Percentiles rank a stretch among this genome's conserved stretches.
phyloP scores from a whole-genome alignment of 2,888 invertebrate species.

The Acleris sparsana region DNA sequence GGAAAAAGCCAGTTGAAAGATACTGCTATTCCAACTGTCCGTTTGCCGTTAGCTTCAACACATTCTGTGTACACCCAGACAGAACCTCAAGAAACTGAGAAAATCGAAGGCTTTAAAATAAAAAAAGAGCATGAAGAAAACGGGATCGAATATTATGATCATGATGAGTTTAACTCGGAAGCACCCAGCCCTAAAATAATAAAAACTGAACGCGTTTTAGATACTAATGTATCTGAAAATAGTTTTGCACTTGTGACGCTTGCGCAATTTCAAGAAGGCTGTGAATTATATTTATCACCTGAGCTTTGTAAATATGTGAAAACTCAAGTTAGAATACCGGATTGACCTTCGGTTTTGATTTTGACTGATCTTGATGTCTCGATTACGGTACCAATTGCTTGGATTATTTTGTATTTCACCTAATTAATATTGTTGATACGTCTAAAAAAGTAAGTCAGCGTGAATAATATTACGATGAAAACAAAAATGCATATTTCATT shows the following conservation, averaged over 20 bases:
- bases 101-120: background rate
- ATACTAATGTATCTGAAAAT: background rate
- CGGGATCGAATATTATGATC: background rate
- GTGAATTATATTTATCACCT: conserved; percentile 3
- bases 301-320: conserved; percentile 3
- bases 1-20: conserved; percentile 1
- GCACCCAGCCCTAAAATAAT: background rate
- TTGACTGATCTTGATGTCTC: no score
- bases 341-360: background rate
- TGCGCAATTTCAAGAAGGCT: conserved; percentile 7
- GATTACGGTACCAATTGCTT: no score
- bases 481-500: no score
- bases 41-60: background rate
- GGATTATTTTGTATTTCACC: no score
- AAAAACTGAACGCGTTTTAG: background rate
- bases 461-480: no score
- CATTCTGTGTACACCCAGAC: conserved; percentile 3
- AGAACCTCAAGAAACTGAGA: background rate
- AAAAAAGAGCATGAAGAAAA: background rate
- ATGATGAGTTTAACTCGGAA: background rate
- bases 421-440: no score
- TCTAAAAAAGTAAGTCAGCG: no score
- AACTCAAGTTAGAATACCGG: conserved; percentile 10
- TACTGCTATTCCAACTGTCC: background rate
- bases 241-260: background rate